A percentile compares a stretch with the other conserved stretches of the same genome.
Evolutionary conservation across 2,888 invertebrate genomes (phyloP).

Genomic region (Myathropa florea): DNA sequence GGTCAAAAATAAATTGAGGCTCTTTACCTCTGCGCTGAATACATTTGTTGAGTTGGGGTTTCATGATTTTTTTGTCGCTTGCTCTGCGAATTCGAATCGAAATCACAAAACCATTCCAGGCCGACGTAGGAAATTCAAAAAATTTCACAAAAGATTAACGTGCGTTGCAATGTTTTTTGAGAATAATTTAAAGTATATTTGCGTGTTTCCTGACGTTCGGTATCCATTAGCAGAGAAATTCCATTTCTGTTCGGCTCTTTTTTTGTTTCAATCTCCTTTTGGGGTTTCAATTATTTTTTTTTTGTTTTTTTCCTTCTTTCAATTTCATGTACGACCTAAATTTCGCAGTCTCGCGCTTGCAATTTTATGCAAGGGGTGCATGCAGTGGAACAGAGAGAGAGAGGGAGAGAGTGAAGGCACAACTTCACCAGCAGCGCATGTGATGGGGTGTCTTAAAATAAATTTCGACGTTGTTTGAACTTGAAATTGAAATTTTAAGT

Average conservation of each 20-base stretch:
- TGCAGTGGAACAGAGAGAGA: not conserved
- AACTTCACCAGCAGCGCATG: slow-evolving; percentile 40
- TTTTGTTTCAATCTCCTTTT: slow-evolving; percentile 13
- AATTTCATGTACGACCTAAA: slow-evolving; percentile 44
- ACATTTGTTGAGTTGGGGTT: not conserved
- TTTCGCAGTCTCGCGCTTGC: slow-evolving; percentile 45
- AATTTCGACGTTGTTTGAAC: slow-evolving; percentile 62
- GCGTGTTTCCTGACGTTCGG: slow-evolving; percentile 24
- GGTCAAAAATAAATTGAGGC: slow-evolving; percentile 41
- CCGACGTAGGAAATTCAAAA: slow-evolving; percentile 44
- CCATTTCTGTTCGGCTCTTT: not conserved
- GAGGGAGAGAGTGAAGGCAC: not conserved
- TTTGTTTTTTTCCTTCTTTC: too few relatives aligned
- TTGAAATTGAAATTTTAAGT: slow-evolving; percentile 63
- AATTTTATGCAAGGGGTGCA: slow-evolving; percentile 20
- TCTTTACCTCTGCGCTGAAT: not conserved
- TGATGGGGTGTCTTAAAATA: slow-evolving; percentile 53
- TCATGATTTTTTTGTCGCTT: not conserved
- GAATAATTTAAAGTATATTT: slow-evolving; percentile 54
- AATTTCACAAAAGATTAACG: slow-evolving; percentile 53
- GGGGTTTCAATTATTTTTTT: not conserved
- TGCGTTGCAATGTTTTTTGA: slow-evolving; percentile 54
- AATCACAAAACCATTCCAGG: slow-evolving; percentile 50
- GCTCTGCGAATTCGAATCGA: slow-evolving; percentile 3
- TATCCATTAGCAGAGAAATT: slow-evolving; percentile 42